phyloP scores from a whole-genome alignment of 2,888 invertebrate species.

The Orthosia incerta region DNA sequence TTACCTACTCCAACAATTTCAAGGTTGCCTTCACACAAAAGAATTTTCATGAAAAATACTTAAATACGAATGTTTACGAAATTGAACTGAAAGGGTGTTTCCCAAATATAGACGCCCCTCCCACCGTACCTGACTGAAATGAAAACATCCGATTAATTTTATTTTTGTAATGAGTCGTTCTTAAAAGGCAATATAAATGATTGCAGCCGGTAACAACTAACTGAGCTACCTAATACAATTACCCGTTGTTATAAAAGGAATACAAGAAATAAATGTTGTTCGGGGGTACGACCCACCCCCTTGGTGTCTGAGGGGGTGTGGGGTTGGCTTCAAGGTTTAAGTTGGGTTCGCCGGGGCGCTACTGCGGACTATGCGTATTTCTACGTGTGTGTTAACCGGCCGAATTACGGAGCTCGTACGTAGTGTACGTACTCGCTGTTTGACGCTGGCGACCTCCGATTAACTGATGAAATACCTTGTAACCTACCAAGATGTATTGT shows the following conservation, averaged over 20 bases:
- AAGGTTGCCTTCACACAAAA: conserved; percentile 47
- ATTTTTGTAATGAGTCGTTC: conserved; percentile 38
- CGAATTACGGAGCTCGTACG: conserved; percentile 66
- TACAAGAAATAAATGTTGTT: conserved; percentile 79
- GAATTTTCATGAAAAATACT: conserved; percentile 44
- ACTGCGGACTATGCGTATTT: conserved; percentile 88
- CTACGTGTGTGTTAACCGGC: conserved; percentile 74
- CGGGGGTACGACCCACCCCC: conserved; percentile 49
- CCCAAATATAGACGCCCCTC: conserved; percentile 51
- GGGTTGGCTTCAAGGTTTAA: conserved; percentile 76
- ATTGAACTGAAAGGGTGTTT: conserved; percentile 38
- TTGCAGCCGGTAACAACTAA: conserved; percentile 67
- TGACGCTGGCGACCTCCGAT: conserved; percentile 36
- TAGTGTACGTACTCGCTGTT: conserved; percentile 43
- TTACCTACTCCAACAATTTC: conserved; percentile 40
- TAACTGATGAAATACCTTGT: conserved; percentile 51
- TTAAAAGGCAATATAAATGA: conserved; percentile 51
- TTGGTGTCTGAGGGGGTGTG: conserved; percentile 48
- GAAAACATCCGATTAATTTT: conserved; percentile 31
- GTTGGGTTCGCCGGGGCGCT: conserved; percentile 79
- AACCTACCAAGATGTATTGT: conserved; percentile 51
- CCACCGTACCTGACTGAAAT: conserved; percentile 26
- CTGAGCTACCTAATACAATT: conserved; percentile 67
- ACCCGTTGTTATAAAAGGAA: conserved; percentile 74
- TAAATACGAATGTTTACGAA: conserved; percentile 49